Percentiles rank a stretch among this genome's conserved stretches.
Evolutionary conservation across 2,888 invertebrate species (phyloP).

Genomic region (Agonopterix alstromeriana): DNA sequence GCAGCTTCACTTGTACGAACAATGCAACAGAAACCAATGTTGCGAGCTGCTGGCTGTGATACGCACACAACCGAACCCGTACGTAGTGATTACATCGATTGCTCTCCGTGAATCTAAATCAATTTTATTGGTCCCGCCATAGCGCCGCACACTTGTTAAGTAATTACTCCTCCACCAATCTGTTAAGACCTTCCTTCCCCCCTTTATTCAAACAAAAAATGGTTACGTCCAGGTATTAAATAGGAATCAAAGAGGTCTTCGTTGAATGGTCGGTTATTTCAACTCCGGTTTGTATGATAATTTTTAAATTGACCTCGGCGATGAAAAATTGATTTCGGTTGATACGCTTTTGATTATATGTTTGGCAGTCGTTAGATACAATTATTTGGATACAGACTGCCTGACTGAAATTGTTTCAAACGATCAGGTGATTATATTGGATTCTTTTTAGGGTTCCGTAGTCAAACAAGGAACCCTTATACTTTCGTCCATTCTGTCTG

Average conservation of each 20-base stretch:
- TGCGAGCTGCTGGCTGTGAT: slow-evolving; percentile 1
- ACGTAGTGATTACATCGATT: slow-evolving; percentile 32
- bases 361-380: slow-evolving; percentile 59
- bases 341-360: slow-evolving; percentile 72
- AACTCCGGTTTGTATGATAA: slow-evolving; percentile 54
- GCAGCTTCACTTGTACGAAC: no score
- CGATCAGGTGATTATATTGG: slow-evolving; percentile 24
- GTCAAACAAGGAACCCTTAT: no score
- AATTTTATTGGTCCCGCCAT: slow-evolving; percentile 54
- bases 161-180: slow-evolving; percentile 40
- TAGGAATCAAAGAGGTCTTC: slow-evolving; percentile 16
- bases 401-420: slow-evolving; percentile 32
- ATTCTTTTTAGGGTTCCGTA: slow-evolving; percentile 16
- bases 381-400: slow-evolving; percentile 51
- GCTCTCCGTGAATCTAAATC: slow-evolving; percentile 58
- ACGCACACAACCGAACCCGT: slow-evolving; percentile 1
- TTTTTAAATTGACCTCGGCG: slow-evolving; percentile 60
- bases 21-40: neutral
- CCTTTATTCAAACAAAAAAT: slow-evolving; percentile 9
- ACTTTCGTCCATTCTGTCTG: no score
- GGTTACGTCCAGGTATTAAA: slow-evolving; percentile 2
- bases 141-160: slow-evolving; percentile 51
- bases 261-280: slow-evolving; percentile 24
- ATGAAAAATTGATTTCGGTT: slow-evolving; percentile 72
- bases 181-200: slow-evolving; percentile 16